phyloP scores from a whole-genome alignment of 2,888 invertebrate species.

The Leuctra nigra region DNA sequence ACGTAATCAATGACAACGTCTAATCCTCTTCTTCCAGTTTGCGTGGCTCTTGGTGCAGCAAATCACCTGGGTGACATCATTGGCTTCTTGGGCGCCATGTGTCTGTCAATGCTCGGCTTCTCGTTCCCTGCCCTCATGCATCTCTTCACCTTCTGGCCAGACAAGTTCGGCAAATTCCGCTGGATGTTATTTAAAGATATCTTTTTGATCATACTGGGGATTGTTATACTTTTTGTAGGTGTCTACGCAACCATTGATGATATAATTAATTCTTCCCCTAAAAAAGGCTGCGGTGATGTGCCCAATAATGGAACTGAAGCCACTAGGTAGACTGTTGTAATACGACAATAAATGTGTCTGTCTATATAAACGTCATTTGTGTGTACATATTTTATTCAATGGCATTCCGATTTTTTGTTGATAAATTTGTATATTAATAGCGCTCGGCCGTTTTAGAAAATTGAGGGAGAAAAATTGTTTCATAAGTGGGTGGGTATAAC shows the following conservation, averaged over 20 bases:
- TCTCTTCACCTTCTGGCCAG: conserved; percentile 66
- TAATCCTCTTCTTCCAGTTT: background rate
- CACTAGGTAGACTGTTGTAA: too few species aligned
- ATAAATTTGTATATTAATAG: too few species aligned
- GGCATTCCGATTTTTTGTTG: too few species aligned
- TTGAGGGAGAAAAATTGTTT: too few species aligned
- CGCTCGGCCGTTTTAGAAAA: too few species aligned
- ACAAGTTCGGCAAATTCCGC: conserved; percentile 39
- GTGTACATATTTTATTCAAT: too few species aligned
- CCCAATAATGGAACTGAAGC: too few species aligned
- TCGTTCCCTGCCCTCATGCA: conserved; percentile 88
- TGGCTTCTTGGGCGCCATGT: conserved; percentile 76
- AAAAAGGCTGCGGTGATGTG: too few species aligned
- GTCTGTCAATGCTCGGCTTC: conserved; percentile 78
- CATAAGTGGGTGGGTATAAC: too few species aligned
- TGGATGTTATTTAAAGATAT: conserved; percentile 39
- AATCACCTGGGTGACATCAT: conserved; percentile 59
- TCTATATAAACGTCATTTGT: too few species aligned
- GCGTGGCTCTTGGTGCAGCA: background rate
- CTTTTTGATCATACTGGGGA: background rate
- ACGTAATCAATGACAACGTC: too few species aligned
- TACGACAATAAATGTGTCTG: too few species aligned
- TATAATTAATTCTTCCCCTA: conserved; percentile 43
- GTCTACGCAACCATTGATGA: background rate
- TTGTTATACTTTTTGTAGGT: background rate